Conservation (phyloP, 2,113 vertebrate species). For the Thunnus thynnus region DNA sequence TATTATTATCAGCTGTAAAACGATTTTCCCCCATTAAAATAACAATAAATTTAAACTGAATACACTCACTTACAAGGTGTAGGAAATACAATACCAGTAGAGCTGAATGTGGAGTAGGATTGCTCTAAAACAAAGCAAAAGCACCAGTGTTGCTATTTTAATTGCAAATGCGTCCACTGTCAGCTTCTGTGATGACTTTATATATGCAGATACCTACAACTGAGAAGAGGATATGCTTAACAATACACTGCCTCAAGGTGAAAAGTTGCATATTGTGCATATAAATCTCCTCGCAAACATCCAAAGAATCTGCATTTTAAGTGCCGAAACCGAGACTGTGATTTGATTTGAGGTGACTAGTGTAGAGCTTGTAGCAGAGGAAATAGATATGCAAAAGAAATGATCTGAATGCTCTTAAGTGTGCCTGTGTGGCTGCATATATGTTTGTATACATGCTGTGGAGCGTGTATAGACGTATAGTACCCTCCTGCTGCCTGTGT, state of each 20-base stretch:
- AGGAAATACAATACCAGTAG: not conserved
- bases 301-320: slow-evolving; percentile 41
- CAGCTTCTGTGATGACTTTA: slow-evolving; percentile 38
- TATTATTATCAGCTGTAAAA: slow-evolving; percentile 38
- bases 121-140: not conserved
- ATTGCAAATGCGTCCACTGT: slow-evolving; percentile 27
- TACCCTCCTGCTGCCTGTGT: not conserved
- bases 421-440: not conserved
- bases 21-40: not conserved
- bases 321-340: not conserved
- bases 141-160: not conserved
- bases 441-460: slow-evolving; percentile 8
- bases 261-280: slow-evolving; percentile 43
- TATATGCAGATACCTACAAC: slow-evolving; percentile 15
- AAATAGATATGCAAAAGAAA: slow-evolving; percentile 13
- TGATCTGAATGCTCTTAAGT: slow-evolving; percentile 3
- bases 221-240: slow-evolving; percentile 34
- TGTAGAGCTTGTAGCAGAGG: slow-evolving; percentile 1
- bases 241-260: slow-evolving; percentile 32
- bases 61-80: not conserved
- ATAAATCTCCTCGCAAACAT: not conserved
- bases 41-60: slow-evolving; percentile 5
- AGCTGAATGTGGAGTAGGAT: not conserved
- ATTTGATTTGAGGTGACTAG: slow-evolving; percentile 51
- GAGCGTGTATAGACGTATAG: not conserved